Evolutionary conservation across 2,797 vertebrate genomes (phyloP).

Genomic region (Rhinoraja longicauda): DNA sequence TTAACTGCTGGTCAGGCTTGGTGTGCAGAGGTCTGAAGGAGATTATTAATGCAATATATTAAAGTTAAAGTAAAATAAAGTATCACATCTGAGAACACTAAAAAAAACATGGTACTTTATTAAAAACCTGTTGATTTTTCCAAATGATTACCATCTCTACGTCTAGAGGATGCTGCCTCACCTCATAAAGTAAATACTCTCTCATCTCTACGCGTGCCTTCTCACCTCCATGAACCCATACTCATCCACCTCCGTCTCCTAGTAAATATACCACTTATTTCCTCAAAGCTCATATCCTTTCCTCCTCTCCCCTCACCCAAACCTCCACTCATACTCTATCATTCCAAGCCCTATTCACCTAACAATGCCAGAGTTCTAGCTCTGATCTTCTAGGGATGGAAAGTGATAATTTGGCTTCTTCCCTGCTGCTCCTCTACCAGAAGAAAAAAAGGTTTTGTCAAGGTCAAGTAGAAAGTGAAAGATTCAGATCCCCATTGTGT

Average conservation of each 20-base stretch:
- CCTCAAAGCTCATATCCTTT: not conserved
- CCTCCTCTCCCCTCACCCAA: not conserved
- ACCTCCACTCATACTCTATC: not conserved
- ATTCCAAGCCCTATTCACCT: constrained; percentile 11
- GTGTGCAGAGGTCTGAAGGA: constrained; percentile 59
- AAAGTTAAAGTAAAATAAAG: not conserved
- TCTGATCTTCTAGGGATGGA: not conserved
- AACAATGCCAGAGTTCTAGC: not conserved
- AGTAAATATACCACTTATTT: not conserved
- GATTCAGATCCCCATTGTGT: not conserved
- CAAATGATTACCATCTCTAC: not conserved
- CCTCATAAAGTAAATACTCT: not conserved
- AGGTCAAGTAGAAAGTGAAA: not conserved
- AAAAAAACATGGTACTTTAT: not conserved
- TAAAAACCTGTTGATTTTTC: not conserved
- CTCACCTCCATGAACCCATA: not conserved
- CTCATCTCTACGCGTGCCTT: not conserved
- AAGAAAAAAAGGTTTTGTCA: not conserved
- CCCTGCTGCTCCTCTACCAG: not conserved
- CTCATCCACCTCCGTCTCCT: accelerated
- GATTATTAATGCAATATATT: not conserved
- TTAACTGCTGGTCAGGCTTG: constrained; percentile 73
- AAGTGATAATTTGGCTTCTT: not conserved
- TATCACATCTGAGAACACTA: not conserved
- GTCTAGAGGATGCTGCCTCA: not conserved